A percentile compares a stretch with the other conserved stretches of the same genome.
Conservation (phyloP, 2,113 vertebrate genomes). For the Bolborhynchus lineola region DNA sequence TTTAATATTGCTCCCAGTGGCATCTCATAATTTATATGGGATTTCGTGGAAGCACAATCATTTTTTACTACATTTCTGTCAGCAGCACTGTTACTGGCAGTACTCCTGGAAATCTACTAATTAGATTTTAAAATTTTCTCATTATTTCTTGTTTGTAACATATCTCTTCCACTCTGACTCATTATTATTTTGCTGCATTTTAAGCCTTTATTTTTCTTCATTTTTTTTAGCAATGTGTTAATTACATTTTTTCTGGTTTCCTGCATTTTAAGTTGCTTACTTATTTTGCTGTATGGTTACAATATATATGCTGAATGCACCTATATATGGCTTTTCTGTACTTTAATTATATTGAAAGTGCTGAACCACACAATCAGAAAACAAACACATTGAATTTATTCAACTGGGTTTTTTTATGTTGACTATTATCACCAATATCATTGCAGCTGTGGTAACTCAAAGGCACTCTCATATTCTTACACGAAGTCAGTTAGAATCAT, state of each 20-base stretch:
- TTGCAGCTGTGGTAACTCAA: background rate
- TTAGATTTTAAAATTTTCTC: background rate
- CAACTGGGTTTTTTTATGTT: background rate
- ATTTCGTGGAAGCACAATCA: background rate
- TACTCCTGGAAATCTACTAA: background rate
- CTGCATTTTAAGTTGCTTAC: background rate
- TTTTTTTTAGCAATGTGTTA: background rate
- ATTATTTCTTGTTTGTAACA: background rate
- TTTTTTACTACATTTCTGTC: background rate
- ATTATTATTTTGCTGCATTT: background rate
- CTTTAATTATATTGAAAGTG: background rate
- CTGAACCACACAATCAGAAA: background rate
- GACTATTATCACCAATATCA: background rate
- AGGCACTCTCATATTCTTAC: background rate
- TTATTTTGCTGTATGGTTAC: background rate
- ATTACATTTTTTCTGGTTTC: background rate
- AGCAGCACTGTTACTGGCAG: background rate
- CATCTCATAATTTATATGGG: background rate
- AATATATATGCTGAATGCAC: background rate
- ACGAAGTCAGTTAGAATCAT: background rate
- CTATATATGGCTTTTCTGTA: fast-evolving
- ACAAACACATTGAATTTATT: background rate
- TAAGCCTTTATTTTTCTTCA: background rate
- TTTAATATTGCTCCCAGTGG: background rate
- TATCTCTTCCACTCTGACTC: background rate